Evolutionary conservation across 1,140 invertebrate species (phyloP), one percentile per base, ranked within the genome.

Genomic region (Drosophila insularis): DNA sequence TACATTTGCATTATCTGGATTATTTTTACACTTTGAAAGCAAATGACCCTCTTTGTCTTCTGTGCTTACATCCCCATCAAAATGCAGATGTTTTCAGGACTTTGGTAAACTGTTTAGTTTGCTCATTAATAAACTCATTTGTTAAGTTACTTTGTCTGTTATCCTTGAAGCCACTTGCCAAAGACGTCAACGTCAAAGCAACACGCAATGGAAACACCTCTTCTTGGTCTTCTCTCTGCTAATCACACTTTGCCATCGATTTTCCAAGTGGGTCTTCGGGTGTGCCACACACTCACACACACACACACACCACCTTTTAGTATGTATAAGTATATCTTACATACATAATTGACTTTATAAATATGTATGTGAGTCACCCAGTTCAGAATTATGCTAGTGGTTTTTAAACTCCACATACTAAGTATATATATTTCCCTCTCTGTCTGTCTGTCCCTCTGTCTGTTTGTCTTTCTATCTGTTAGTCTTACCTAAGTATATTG

Each of bases 61-160:
- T 27, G 5, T 27, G 27, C 27, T 27, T 27, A 27, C 27, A 27
- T 10, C 39, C 11, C 39, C 11, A 7, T 19, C 14, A 17, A 17
- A 19, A 46, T 46, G 7, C 40, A 21, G 17, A 50, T 50, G 14
- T 50, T 21, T 27, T 50, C 0, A 50, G 23, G 50, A 19, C 39
- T 43, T 39, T 50, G 2, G 27, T 23, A 81, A 63, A 63, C 64
- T 68, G 69, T 71, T 87, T 79, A 68, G 53, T 53, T 53, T 73
- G 62, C 84, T 87, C 79, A 89, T 87, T 87, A 87, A 86, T 87
- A 87, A 86, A 89, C 82, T 82, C 72, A 89, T 87, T 89, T 87
- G 84, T 71, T 74, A 69, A 81, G 67, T 65, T 65, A 63, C 46
- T 76, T 74, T 70, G 66, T 64, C 56, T 27, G 43, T 40, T 43